Evolutionary conservation across 2,797 vertebrate genomes (phyloP).

Genomic region (Fistularia commersonii): DNA sequence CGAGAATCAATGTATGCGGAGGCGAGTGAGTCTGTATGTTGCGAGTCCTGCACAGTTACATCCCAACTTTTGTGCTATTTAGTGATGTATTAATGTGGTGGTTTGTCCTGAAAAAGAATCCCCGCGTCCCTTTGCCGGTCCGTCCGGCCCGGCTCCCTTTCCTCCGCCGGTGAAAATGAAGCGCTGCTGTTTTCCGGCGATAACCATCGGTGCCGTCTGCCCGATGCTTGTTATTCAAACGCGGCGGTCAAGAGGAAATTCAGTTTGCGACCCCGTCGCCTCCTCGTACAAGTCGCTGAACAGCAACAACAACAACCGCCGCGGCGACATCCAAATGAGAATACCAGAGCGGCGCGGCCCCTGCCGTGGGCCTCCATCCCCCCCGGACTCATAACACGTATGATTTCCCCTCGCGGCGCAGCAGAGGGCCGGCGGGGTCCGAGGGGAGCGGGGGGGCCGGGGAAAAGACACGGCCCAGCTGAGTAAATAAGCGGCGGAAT

Average conservation of each 20-base stretch:
- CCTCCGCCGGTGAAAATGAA: no score
- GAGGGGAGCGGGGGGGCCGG: background rate
- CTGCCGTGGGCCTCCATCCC: slow-evolving; percentile 4
- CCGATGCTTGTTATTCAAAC: slow-evolving; percentile 6
- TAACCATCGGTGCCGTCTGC: background rate
- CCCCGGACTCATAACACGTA: slow-evolving; percentile 17
- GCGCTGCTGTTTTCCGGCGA: no score
- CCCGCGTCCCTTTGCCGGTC: no score
- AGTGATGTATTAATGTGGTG: no score
- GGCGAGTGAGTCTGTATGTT: no score
- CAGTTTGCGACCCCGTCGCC: slow-evolving; percentile 3
- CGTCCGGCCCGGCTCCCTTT: no score
- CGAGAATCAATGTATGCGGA: no score
- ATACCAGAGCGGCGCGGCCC: slow-evolving; percentile 9
- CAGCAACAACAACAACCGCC: slow-evolving; percentile 1
- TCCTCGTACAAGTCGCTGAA: slow-evolving; percentile 5
- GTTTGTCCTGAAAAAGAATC: no score
- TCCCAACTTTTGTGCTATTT: no score
- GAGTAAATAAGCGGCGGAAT: slow-evolving; percentile 56
- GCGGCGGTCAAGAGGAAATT: slow-evolving; percentile 9
- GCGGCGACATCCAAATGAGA: slow-evolving; percentile 12
- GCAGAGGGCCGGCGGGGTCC: slow-evolving; percentile 1
- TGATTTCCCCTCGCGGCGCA: slow-evolving; percentile 18
- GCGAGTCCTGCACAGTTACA: no score
- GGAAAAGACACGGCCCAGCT: slow-evolving; percentile 40